phyloP scores from a whole-genome alignment of 2,888 invertebrate genomes.

The Acholoe squamosa region DNA sequence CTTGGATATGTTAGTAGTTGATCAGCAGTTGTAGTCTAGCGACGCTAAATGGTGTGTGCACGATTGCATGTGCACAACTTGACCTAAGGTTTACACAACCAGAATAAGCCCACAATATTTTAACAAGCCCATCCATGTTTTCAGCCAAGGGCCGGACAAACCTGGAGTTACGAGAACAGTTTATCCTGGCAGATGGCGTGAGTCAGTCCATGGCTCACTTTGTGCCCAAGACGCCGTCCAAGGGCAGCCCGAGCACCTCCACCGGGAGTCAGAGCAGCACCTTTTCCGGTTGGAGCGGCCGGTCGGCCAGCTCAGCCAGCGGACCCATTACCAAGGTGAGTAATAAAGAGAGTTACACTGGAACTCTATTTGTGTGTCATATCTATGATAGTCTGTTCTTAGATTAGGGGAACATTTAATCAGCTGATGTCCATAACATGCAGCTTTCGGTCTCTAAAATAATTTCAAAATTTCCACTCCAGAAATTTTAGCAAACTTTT shows the following conservation, averaged over 20 bases:
- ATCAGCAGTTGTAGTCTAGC: neutral
- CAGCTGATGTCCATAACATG: too few relatives aligned
- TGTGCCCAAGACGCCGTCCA: slow-evolving; percentile 91
- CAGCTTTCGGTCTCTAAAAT: too few relatives aligned
- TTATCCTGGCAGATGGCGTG: slow-evolving; percentile 96
- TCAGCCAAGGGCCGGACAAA: slow-evolving; percentile 99
- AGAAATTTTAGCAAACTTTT: too few relatives aligned
- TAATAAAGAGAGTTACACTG: too few relatives aligned
- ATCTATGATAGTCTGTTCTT: too few relatives aligned
- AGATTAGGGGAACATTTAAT: too few relatives aligned
- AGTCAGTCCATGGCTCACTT: slow-evolving; percentile 99
- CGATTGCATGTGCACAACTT: neutral
- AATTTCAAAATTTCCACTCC: too few relatives aligned
- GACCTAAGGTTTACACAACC: neutral
- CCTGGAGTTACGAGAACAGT: slow-evolving; percentile 99
- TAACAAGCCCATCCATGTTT: neutral
- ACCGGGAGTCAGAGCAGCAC: slow-evolving; percentile 74
- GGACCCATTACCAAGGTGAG: slow-evolving; percentile 98
- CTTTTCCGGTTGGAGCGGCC: slow-evolving; percentile 75
- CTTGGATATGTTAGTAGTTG: too few relatives aligned
- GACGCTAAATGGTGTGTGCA: neutral
- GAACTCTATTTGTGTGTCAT: too few relatives aligned
- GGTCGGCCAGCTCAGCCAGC: slow-evolving; percentile 85
- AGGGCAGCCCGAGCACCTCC: slow-evolving; percentile 87
- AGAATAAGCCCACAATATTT: neutral